Evolutionary conservation across 1,140 invertebrate genomes (phyloP), one percentile per base, ranked within the genome.

Genomic region (Bombus impatiens): DNA sequence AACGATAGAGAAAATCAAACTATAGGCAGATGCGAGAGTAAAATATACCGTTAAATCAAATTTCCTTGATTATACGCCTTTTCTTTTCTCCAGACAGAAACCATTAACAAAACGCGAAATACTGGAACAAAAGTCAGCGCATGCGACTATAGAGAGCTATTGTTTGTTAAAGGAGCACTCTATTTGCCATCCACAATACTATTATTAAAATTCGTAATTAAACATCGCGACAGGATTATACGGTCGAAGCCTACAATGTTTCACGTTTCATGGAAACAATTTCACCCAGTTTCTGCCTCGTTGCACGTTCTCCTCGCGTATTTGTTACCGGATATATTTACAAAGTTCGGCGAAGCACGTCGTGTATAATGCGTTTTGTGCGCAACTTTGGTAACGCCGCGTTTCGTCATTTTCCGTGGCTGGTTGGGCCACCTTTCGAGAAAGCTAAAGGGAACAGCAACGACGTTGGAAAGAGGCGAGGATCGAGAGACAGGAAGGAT

Each of bases 351-450:
- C 59, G 62, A 57, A 42, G 47, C 80, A 80, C 65, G 78, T 82
- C 79, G 76, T 67, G 77, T 78, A 87, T 89, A 89, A 89, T 81
- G 77, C 81, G 82, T 89, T 89, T 89, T 87, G 80, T 75, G 72
- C 62, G 68, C 86, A 87, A 89, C 78, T 87, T 85, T 84, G 78
- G 75, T 42, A 82, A 72, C 59, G 84, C 67, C 85, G 15, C 40
- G 75, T 86, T 87, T 81, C 85, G 86, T 89, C 88, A 82, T 89
- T 90, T 87, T 22, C 85, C 87, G 22, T n/a, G 32, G 22, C 42
- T 35, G 9, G 72, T 47, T 65, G 70, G 65, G 47, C 22, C 65
- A 83, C 83, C 76, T 88, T 87, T 44, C 40, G 59, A 5, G 35
- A 18, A 35, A 78, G 80, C 47, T 42, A 32, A 77, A 75, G 78